Conservation (phyloP, 2,797 vertebrate genomes). For the Nyctibius grandis region DNA sequence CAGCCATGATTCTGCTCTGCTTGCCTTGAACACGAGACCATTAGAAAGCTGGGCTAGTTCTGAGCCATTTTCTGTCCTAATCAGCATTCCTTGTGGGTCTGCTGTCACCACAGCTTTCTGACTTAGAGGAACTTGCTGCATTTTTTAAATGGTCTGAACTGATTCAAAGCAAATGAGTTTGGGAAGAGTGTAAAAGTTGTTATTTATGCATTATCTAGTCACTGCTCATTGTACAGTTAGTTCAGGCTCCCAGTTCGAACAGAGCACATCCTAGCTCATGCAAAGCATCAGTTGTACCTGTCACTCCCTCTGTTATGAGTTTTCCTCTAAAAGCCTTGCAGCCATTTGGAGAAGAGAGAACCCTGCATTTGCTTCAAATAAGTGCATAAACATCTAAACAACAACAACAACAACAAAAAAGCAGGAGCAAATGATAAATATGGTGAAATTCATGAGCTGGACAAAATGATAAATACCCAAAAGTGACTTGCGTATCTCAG, state of each 20-base stretch:
- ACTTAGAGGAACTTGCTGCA: neutral
- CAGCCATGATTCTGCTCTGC: neutral
- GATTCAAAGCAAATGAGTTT: neutral
- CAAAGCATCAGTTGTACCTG: neutral
- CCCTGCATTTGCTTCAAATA: neutral
- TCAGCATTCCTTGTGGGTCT: neutral
- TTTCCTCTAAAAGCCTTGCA: neutral
- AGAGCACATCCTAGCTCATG: rapidly evolving
- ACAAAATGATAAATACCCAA: neutral
- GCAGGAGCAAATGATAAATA: rapidly evolving
- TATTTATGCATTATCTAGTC: neutral
- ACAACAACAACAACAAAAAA: neutral
- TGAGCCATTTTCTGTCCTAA: neutral
- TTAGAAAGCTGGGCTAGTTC: neutral
- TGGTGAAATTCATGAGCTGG: neutral
- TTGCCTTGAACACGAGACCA: neutral
- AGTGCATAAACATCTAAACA: neutral
- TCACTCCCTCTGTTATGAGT: neutral
- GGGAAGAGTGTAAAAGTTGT: neutral
- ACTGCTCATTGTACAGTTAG: neutral
- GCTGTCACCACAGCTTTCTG: neutral
- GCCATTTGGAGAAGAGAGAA: neutral
- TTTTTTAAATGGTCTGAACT: neutral
- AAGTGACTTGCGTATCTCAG: neutral
- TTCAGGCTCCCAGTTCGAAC: neutral